Base-by-base conservation (phyloP, 2,113 vertebrate genomes). In the Pao palembangensis region DNA sequence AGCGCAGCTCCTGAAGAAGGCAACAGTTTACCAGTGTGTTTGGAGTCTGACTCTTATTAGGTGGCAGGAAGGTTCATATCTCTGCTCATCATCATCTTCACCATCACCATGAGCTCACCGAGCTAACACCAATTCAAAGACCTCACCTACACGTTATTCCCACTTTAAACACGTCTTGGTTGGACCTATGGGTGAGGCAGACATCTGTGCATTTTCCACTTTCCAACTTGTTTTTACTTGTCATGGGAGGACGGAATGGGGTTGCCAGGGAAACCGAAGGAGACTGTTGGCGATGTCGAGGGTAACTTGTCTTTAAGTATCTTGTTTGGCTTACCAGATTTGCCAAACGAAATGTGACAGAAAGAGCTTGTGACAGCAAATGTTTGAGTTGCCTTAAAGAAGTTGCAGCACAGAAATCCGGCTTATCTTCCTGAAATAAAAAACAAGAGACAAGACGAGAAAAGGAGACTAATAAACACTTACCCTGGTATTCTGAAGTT, bases 261-360 rank as follows among this genome's bases (percentile, higher is more conserved):
- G 74, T 79, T 69, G 67, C 78, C 71, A 83, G 76, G 74, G 76
- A 80, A 74, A 85, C 76, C 25, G 54, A 59, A 55, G 31, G 15
- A 11, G 56, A 66, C 16, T 60, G 31, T 11, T 48, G 44, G 34
- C 34, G 34, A 28, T 38, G 34, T 12, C 8, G 10, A 38, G 11
- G 34, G 34, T 38, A 38, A 38, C 34, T 38, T 38, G 34, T 10
- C 34, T 8, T 11, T 38, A 38, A 38, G 15, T 47, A n/a, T 16
- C 44, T 47, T 2, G 44, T 44, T n/a, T 63, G 46, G 46, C 46
- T 56, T 18, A 38, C 34, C 8, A 10, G 34, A 38, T 38, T 38
- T 38, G 25, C 6, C 5, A 28, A 28, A 7, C 8, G 34, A 38
- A 38, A 38, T 38, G 34, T 38, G 34, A 38, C 34, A 38, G 34